A percentile compares a stretch with the other conserved stretches of the same genome.
Evolutionary conservation across 2,113 vertebrate species (phyloP).

Genomic region (Cyprinodon variegatus): DNA sequence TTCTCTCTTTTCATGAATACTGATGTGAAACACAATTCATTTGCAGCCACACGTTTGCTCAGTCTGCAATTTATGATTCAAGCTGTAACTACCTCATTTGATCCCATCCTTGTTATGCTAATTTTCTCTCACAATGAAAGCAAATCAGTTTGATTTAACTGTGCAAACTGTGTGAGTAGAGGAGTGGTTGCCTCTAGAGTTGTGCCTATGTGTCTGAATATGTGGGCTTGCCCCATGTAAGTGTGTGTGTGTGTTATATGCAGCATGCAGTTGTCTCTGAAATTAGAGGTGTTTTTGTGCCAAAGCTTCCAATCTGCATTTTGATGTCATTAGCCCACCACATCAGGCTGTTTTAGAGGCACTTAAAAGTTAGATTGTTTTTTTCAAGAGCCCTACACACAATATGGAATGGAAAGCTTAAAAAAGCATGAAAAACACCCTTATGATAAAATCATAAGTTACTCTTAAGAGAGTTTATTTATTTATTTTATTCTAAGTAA

Average conservation of each 20-base stretch:
- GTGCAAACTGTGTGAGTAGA: conserved; percentile 71
- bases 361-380: conserved; percentile 70
- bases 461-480: conserved; percentile 48
- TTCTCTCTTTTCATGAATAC: conserved; percentile 75
- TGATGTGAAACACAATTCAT: conserved; percentile 77
- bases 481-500: conserved; percentile 26
- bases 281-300: conserved; percentile 70
- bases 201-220: conserved; percentile 51
- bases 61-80: conserved; percentile 80
- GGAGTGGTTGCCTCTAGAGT: conserved; percentile 54
- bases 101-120: conserved; percentile 80
- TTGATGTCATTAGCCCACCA: conserved; percentile 77
- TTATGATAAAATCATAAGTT: conserved; percentile 60
- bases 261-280: conserved; percentile 60
- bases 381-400: conserved; percentile 72
- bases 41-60: conserved; percentile 73
- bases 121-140: conserved; percentile 75
- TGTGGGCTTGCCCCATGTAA: conserved; percentile 29
- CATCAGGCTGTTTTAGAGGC: conserved; percentile 65
- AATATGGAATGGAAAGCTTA: conserved; percentile 64
- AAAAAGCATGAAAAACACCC: conserved; percentile 46
- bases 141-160: conserved; percentile 82
- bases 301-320: conserved; percentile 76
- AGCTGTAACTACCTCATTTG: conserved; percentile 80
- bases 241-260: conserved; percentile 26